Evolutionary conservation across 2,113 vertebrate genomes (phyloP), one percentile per base, ranked within the genome.

Genomic region (Sciurus niger): DNA sequence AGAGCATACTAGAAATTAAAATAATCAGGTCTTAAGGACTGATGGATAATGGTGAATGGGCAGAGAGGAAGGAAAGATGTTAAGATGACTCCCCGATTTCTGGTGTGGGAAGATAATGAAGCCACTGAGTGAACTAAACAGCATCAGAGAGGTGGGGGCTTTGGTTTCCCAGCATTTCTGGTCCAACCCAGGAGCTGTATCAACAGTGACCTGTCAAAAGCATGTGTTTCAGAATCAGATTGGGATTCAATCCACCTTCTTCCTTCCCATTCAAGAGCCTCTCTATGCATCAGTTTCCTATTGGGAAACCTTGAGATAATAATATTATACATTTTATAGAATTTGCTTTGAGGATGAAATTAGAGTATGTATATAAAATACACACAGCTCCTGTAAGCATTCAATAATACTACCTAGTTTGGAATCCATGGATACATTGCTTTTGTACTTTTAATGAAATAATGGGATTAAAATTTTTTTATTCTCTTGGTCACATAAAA

Each of bases 381-480:
- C 37, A 2, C 22, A 48, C 6, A 83, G 58, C 32, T 65, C 43
- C 53, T 73, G 13, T 48, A 73, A 63, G 46, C 51, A 74, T 13
- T 63, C 76, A 67, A 53, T 43, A 37, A 55, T 14, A 20, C 32
- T 37, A 92, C 22, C 65, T 89, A 63, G 34, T 84, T 94, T 72
- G 46, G 30, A 94, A 91, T 85, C 53, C 43, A 20, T 65, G 65
- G 22, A 78, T 48, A 79, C 8, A 72, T 7, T 85, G 25, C 24
- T 77, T 79, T 68, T 58, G 58, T n/a, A 24, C 32, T 88, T 87
- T 83, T 80, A 90, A 92, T 24, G 53, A 95, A 94, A 48, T 25
- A 55, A 67, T 73, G 43, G 7, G 28, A 83, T 84, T 82, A 43
- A 63, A 88, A 43, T 48, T 53, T 18, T 40, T 58, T 95, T 72